These are phyloP conservation scores for Acinonyx jubatus DNA, from an alignment of 2,113 vertebrate genomes.

Conservation along the genomic window DNA sequence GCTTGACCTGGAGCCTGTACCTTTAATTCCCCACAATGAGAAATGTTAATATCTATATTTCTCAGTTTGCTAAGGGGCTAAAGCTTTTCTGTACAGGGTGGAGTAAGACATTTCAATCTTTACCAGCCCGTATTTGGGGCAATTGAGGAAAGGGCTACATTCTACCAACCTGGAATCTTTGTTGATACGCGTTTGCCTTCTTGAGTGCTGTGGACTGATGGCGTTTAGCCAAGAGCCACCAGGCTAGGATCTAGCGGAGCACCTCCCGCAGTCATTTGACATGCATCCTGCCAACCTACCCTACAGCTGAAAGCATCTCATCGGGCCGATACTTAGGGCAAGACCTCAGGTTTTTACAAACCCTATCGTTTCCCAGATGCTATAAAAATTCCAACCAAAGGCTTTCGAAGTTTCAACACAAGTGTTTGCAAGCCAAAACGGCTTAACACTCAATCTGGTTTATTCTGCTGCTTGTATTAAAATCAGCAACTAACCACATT, in stretches of 20 bases:
- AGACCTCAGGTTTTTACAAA: conserved; percentile 7
- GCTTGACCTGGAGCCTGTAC: neutral
- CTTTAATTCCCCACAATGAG: neutral
- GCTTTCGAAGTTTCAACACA: neutral
- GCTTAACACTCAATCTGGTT: neutral
- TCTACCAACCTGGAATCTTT: neutral
- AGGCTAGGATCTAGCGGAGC: neutral
- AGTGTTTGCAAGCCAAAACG: neutral
- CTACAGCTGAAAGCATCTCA: neutral
- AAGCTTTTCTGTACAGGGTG: neutral
- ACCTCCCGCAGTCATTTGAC: neutral
- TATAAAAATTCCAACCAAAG: conserved; percentile 5
- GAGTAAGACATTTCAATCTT: neutral
- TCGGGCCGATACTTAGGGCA: neutral
- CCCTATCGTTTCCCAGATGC: neutral
- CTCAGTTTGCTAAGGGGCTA: neutral
- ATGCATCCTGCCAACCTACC: neutral
- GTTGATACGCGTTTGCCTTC: neutral
- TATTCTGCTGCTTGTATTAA: neutral
- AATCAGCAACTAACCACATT: neutral
- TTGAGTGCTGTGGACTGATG: neutral
- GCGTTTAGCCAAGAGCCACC: neutral
- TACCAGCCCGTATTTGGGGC: neutral
- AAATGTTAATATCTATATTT: neutral
- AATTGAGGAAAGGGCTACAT: neutral